Base-by-base conservation (phyloP, 2,113 vertebrate species). In the Amia ocellicauda region DNA sequence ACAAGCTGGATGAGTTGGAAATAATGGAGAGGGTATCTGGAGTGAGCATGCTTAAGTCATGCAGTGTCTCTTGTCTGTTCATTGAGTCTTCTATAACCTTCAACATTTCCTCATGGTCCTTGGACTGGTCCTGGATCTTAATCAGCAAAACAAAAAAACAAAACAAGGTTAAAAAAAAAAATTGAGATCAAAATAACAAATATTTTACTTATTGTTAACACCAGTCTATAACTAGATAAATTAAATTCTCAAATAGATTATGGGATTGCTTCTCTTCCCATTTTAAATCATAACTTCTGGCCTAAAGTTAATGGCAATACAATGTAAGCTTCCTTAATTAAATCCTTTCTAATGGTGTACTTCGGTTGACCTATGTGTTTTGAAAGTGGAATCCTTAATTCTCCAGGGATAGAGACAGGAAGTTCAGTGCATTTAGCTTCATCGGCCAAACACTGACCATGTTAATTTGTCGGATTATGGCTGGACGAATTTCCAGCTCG, bases 401-500 rank as follows among this genome's bases (percentile, higher is more conserved):
- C n/a, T n/a, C n/a, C n/a, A n/a, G n/a, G n/a, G n/a, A n/a, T n/a
- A n/a, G n/a, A n/a, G n/a, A n/a, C n/a, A n/a, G n/a, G n/a, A n/a
- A n/a, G n/a, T n/a, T n/a, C n/a, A n/a, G n/a, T n/a, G n/a, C n/a
- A n/a, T n/a, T n/a, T n/a, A n/a, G n/a, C n/a, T n/a, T n/a, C n/a
- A n/a, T n/a, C 16, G 0, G 0, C 0, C 7, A 2, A 11, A 49
- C 45, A 17, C 75, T 79, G 72, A 81, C 79, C 3, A 0, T 64
- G 24, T 80, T 14, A 0, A 64, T 74, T 28, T 66, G 78, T 14
- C 3, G 5, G 23, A 73, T 0, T 1, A 81, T 57, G 13, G 62
- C 3, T 27, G 80, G 76, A 27, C 64, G 76, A 60, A 85, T 62
- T 67, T 79, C 71, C 65, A 83, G 63, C 64, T 83, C 78, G 17